A percentile compares a stretch with the other conserved stretches of the same genome.
Conservation (phyloP, 2,888 invertebrate genomes). For the Oegoconia quadripuncta region DNA sequence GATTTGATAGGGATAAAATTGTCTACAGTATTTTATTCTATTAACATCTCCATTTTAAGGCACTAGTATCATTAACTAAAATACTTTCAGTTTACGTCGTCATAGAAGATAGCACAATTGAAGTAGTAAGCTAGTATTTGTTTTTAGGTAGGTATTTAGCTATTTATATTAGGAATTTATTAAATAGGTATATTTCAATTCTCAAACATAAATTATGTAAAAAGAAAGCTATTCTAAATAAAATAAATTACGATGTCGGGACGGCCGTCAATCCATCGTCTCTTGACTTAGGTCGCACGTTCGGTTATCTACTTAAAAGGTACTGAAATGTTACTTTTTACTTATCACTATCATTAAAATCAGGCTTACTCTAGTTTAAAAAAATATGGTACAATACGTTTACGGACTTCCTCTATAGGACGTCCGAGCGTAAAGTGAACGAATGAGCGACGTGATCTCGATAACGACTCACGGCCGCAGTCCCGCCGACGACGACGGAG, state of each 20-base stretch:
- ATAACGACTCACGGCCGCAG: slow-evolving; percentile 71
- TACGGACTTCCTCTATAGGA: slow-evolving; percentile 52
- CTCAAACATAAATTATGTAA: slow-evolving; percentile 67
- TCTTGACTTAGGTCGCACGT: slow-evolving; percentile 78
- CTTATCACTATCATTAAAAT: slow-evolving; percentile 70
- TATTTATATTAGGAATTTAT: slow-evolving; percentile 63
- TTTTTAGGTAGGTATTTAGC: slow-evolving; percentile 48
- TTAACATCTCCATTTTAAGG: slow-evolving; percentile 51
- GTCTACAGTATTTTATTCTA: slow-evolving; percentile 46
- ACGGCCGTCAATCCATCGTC: slow-evolving; percentile 77
- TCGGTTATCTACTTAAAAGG: slow-evolving; percentile 77
- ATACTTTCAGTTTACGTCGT: slow-evolving; percentile 50
- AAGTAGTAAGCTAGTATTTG: slow-evolving; percentile 54
- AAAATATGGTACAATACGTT: slow-evolving; percentile 76
- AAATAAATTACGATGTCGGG: slow-evolving; percentile 79
- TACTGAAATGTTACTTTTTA: slow-evolving; percentile 72
- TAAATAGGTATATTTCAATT: slow-evolving; percentile 66
- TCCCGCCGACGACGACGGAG: slow-evolving; percentile 66
- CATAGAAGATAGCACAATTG: slow-evolving; percentile 51
- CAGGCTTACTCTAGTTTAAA: slow-evolving; percentile 67
- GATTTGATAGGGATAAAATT: slow-evolving; percentile 42
- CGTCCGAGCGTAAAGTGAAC: slow-evolving; percentile 71
- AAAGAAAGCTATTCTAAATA: slow-evolving; percentile 65
- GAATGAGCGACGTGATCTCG: slow-evolving; percentile 75
- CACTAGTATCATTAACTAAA: slow-evolving; percentile 55